Conservation (phyloP, 37 sponge, comb jelly and placozoan species). For the Axinella damicornis region DNA sequence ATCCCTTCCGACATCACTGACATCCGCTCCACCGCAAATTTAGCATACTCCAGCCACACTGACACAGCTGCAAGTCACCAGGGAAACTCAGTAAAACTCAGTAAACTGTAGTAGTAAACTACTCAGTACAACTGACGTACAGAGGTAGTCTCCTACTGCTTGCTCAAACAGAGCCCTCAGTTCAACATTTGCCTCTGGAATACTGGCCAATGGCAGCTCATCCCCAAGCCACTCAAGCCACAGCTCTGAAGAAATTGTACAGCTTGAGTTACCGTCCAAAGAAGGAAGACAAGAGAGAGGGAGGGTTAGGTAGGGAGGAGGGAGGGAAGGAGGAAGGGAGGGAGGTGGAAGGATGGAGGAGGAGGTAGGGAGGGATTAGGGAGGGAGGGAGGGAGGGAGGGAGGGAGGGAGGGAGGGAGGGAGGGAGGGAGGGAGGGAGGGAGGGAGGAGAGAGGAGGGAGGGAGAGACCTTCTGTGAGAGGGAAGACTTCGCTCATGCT, state of each 20-base stretch:
- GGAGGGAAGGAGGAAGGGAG: background rate
- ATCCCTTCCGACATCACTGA: conserved; percentile 43
- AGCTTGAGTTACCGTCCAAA: no score
- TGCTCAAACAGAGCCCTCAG: conserved; percentile 69
- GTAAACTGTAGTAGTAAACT: background rate
- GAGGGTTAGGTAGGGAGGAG: background rate
- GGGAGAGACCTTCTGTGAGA: conserved; percentile 65
- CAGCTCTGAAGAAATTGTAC: conserved; percentile 47
- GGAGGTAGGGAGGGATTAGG: background rate
- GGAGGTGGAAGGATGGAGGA: background rate
- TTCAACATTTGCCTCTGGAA: conserved; percentile 43
- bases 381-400: background rate
- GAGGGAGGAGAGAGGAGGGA: background rate
- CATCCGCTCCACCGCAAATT: conserved; percentile 75
- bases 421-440: background rate
- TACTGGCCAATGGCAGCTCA: conserved; percentile 53
- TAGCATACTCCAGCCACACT: conserved; percentile 73
- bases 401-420: background rate
- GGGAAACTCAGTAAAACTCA: background rate
- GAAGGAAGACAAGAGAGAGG: background rate
- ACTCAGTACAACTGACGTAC: conserved; percentile 52
- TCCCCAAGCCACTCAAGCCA: conserved; percentile 79
- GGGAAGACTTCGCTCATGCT: conserved; percentile 74
- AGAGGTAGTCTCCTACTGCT: conserved; percentile 72
- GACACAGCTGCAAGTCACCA: conserved; percentile 40